Percentiles rank a stretch among this genome's conserved stretches.
Evolutionary conservation across 1,140 invertebrate genomes (phyloP).

Genomic region (Drosophila biarmipes): DNA sequence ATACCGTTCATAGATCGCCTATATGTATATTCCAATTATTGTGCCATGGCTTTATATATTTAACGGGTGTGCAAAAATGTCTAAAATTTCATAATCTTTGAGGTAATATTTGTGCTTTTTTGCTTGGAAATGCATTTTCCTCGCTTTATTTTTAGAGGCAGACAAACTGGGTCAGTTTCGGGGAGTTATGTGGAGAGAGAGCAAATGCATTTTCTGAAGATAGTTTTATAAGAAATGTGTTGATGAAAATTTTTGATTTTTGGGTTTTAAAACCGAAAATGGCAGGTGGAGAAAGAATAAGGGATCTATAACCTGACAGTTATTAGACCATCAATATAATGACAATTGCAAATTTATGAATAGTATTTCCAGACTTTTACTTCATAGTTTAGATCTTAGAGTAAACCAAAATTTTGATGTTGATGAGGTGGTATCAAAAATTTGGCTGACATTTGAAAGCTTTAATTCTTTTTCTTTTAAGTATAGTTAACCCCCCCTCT

Average conservation of each 20-base stretch:
- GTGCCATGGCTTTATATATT: neutral
- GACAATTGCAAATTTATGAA: no score
- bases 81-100: slow-evolving; percentile 4
- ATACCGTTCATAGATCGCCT: slow-evolving; percentile 22
- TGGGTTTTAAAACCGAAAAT: neutral
- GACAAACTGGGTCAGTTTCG: slow-evolving; percentile 30
- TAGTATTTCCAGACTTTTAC: neutral
- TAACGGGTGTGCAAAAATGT: neutral
- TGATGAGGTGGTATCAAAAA: no score
- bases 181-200: neutral
- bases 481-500: neutral
- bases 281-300: no score
- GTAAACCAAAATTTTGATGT: no score
- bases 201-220: neutral
- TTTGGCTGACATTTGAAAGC: neutral
- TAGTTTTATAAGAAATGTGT: neutral
- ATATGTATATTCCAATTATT: slow-evolving; percentile 11
- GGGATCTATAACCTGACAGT: no score
- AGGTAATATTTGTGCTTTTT: slow-evolving; percentile 1
- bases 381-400: neutral
- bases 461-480: neutral
- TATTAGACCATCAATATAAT: no score
- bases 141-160: slow-evolving; percentile 20
- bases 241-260: no score
- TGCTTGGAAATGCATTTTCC: slow-evolving; percentile 12